Percentiles rank a stretch among this genome's conserved stretches.
Conservation (phyloP, 2,797 vertebrate species). For the Paguma larvata region DNA sequence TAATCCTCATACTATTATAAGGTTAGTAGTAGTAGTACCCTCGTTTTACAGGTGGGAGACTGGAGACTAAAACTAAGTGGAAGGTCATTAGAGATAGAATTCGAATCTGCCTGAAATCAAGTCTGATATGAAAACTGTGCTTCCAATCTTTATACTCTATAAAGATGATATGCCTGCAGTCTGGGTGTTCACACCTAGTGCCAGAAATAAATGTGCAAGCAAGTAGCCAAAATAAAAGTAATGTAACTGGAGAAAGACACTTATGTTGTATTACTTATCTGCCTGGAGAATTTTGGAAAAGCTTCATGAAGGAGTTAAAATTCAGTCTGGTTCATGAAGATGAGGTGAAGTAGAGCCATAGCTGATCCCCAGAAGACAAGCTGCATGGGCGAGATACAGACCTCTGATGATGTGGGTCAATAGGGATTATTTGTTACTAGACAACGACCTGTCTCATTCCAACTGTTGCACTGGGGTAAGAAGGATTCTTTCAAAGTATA, state of each 20-base stretch:
- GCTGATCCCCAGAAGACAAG: neutral
- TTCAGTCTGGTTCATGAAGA: neutral
- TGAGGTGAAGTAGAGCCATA: neutral
- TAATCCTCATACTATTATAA: neutral
- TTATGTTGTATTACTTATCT: neutral
- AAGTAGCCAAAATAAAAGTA: constrained; percentile 68
- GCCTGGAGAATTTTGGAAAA: constrained; percentile 3
- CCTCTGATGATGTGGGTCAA: neutral
- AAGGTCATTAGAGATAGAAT: neutral
- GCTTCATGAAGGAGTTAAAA: neutral
- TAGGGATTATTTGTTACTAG: neutral
- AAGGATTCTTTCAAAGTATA: neutral
- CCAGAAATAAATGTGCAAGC: constrained; percentile 63
- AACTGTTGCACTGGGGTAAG: neutral
- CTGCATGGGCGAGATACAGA: accelerated
- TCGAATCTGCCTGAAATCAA: neutral
- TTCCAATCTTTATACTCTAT: neutral
- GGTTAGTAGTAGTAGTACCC: neutral
- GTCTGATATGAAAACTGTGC: neutral
- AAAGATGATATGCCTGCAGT: constrained; percentile 10
- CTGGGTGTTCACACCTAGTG: constrained; percentile 14
- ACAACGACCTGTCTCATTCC: neutral
- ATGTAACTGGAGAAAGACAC: constrained; percentile 39
- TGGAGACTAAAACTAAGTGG: neutral
- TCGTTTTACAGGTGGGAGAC: neutral